Evolutionary conservation across 2,113 vertebrate genomes (phyloP).

Genomic region (Lampris incognitus): DNA sequence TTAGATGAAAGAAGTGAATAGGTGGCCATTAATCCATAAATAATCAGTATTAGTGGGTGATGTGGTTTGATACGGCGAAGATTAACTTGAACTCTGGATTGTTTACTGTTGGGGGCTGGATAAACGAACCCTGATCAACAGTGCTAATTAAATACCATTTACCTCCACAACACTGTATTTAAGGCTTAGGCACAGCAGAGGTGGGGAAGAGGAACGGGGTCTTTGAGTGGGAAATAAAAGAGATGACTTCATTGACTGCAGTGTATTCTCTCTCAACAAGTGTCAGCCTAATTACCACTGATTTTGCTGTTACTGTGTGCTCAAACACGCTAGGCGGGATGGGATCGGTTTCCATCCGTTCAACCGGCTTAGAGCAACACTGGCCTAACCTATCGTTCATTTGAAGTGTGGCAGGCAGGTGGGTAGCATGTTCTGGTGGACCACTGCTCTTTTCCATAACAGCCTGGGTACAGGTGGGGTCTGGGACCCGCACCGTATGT

Average conservation of each 20-base stretch:
- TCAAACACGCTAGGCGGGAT: not conserved
- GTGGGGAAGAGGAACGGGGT: not conserved
- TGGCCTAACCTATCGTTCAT: not conserved
- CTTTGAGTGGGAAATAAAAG: constrained; percentile 8
- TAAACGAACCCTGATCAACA: constrained; percentile 58
- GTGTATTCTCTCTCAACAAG: not conserved
- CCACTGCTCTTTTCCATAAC: too few species aligned
- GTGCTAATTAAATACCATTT: constrained; percentile 72
- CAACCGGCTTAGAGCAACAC: not conserved
- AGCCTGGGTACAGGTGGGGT: too few species aligned
- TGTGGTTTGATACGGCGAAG: constrained; percentile 52
- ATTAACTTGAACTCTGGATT: constrained; percentile 66
- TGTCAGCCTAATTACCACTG: not conserved
- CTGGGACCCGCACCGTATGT: too few species aligned
- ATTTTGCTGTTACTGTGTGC: not conserved
- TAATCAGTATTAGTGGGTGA: constrained; percentile 57
- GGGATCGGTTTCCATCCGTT: not conserved
- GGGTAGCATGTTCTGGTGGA: too few species aligned
- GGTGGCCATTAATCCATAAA: constrained; percentile 55
- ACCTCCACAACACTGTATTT: constrained; percentile 35
- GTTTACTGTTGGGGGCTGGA: constrained; percentile 62
- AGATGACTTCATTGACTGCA: constrained; percentile 15
- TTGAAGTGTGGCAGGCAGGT: not conserved
- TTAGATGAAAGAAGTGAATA: constrained; percentile 7
- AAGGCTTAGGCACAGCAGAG: constrained; percentile 27